Evolutionary conservation across 2,113 vertebrate genomes (phyloP), one percentile per base, ranked within the genome.

Genomic region (Uropsilus gracilis): DNA sequence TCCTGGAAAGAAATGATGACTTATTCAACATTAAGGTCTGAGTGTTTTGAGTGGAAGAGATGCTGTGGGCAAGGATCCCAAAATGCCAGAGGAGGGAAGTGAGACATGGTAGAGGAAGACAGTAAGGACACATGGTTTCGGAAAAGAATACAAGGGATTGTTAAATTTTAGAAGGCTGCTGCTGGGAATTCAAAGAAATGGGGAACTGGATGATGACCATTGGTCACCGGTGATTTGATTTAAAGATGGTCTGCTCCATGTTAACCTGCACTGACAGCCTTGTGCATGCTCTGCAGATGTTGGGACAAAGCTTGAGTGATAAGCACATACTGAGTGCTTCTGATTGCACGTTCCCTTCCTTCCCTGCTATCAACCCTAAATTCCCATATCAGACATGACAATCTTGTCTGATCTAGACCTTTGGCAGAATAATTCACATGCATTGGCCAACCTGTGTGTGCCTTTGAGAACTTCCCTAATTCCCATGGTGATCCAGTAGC

Each of bases 391-490:
- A 69, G 26, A 42, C 24, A 85, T 18, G 14, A 10, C 10, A 75
- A 30, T 37, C 12, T 32, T 34, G 46, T 57, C 14, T 28, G 57
- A 77, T 50, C 34, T 55, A 6, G 14, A 66, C 26, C 48, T 46
- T 68, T 34, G 50, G 59, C 12, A 30, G 32, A 37, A 32, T 85
- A 48, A 48, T 10, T 32, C 20, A 55, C 39, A 26, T n/a, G 26
- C 12, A 26, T n/a, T 4, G 44, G 3, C 3, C 42, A 39, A 32
- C 64, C 2, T 1, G 17, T 24, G 10, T 2, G 14, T 7, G 13
- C 14, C 63, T 78, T 2, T 71, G 30, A 7, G 50, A 86, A 20
- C 63, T 28, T n/a, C 34, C 6, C 1, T 61, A 32, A 76, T 48
- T 46, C 9, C 9, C 8, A 26, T 17, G 24, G 48, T 4, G 6